Evolutionary conservation across 2,888 invertebrate species (phyloP), one percentile per base, ranked within the genome.

Genomic region (Noctua janthe): DNA sequence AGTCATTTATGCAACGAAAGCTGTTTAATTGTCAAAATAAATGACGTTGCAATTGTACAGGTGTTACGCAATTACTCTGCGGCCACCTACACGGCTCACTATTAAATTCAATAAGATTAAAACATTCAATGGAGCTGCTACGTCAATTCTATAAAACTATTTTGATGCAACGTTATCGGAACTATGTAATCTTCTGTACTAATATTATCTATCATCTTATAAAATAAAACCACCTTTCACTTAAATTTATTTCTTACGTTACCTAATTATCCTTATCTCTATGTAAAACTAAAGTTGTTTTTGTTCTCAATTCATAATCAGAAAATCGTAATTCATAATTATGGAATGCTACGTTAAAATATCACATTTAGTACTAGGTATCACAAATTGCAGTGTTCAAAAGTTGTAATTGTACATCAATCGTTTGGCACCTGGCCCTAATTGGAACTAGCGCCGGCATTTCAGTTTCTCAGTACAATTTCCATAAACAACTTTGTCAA

Each of bases 301-400:
- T 56, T 39, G 20, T 43, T 69, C 11, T 29, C 2, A 77, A 66
- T 17, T 49, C 29, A 43, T 29, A 80, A 43, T 64, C 8, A 29
- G 39, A 8, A 49, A 69, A 62, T 29, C 10, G 23, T 23, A 51
- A 43, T 51, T 43, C 6, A 15, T 43, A 35, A 11, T 67, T 67
- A 72, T 23, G 39, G n/a, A 70, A 64, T 70, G 29, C 62, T 64
- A 77, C 10, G 51, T 59, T 47, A 62, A 78, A 72, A 82, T 82
- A 84, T 82, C 85, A 80, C 85, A 80, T 67, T 59, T 62, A 39
- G 56, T 54, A 47, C 43, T 54, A 29, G 2, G 17, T 74, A 82
- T 84, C 82, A 84, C 80, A 82, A 62, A 72, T 59, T 47, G 10
- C 23, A 72, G 39, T 49, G 8, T 69, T 1, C 43, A 35, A 7